Conservation (phyloP, 1,140 invertebrate genomes). For the Pteromalus puparum region DNA sequence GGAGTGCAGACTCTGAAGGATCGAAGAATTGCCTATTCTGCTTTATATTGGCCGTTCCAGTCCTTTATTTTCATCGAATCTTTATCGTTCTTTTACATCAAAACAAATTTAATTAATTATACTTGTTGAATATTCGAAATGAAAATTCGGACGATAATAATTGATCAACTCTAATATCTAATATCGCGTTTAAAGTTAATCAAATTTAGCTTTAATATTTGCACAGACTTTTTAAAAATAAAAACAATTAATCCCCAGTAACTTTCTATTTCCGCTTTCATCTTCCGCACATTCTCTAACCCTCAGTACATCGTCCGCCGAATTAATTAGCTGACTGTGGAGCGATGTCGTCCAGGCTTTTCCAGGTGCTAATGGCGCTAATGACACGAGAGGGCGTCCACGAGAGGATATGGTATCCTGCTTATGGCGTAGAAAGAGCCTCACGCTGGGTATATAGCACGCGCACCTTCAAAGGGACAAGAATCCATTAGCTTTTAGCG, state of each 20-base stretch:
- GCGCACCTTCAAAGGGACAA: background rate
- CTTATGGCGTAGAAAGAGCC: background rate
- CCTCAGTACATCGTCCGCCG: background rate
- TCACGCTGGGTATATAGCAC: background rate
- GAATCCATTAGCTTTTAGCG: constrained; percentile 6
- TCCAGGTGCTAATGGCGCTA: background rate
- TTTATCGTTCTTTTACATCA: too few species aligned
- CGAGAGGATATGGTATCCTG: background rate
- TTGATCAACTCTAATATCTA: too few species aligned
- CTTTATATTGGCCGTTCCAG: too few species aligned
- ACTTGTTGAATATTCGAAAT: too few species aligned
- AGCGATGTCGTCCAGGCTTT: background rate
- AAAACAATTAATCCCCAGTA: too few species aligned
- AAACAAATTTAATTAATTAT: too few species aligned
- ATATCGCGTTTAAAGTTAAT: too few species aligned
- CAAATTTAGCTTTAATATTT: too few species aligned
- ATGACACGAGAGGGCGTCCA: background rate
- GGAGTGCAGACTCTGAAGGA: background rate
- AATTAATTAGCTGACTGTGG: constrained; percentile 6
- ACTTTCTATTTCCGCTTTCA: background rate
- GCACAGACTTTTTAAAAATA: too few species aligned
- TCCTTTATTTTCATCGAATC: background rate
- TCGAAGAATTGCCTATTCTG: background rate
- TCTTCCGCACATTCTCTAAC: background rate
- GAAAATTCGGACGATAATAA: too few species aligned